Conservation (phyloP, 1,140 invertebrate genomes). For the Adoxophyes honmai region DNA sequence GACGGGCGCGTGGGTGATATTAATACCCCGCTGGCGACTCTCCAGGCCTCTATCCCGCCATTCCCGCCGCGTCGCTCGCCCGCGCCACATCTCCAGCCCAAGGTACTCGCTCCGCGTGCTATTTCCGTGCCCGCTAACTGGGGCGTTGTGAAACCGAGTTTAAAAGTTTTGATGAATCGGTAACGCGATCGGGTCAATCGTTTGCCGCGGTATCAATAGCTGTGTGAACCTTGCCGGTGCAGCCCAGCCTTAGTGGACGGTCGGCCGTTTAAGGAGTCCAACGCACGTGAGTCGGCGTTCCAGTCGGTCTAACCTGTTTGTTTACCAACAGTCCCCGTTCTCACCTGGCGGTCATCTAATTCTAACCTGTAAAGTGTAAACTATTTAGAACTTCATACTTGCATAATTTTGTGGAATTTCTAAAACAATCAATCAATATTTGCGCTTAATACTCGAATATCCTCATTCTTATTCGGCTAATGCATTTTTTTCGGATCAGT, state of each 20-base stretch:
- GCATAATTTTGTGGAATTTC: too few species aligned
- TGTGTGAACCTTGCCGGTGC: neutral
- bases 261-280: too few species aligned
- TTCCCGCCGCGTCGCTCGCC: neutral
- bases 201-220: neutral
- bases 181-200: too few species aligned
- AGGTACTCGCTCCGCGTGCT: neutral
- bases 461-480: too few species aligned
- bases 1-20: neutral
- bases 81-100: neutral
- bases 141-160: neutral
- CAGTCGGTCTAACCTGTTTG: neutral
- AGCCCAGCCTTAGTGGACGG: too few species aligned
- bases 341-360: too few species aligned
- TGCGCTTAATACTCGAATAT: too few species aligned
- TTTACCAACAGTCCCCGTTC: neutral
- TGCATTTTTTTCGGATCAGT: too few species aligned
- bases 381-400: too few species aligned
- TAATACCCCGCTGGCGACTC: neutral
- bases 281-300: slow-evolving; percentile 12
- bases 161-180: too few species aligned
- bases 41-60: neutral
- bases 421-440: too few species aligned
- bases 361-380: too few species aligned
- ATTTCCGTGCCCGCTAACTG: slow-evolving; percentile 4